Evolutionary conservation across 2,888 invertebrate species (phyloP).

Genomic region (Vesta saturnalis): DNA sequence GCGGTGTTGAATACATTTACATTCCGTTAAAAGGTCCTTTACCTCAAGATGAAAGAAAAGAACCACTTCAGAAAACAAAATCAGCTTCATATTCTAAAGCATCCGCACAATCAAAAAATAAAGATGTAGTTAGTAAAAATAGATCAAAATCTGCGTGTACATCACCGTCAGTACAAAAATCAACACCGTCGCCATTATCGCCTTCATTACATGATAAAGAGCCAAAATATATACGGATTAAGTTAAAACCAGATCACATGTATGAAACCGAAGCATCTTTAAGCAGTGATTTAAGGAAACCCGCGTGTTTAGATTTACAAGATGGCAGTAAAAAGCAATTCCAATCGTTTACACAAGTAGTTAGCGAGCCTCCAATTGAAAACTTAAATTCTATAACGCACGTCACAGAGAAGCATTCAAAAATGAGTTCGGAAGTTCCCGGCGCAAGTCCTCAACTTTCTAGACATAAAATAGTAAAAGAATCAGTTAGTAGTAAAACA

Average conservation of each 20-base stretch:
- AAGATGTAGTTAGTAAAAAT: slow-evolving; percentile 34
- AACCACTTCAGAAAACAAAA: slow-evolving; percentile 30
- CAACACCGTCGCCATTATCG: slow-evolving; percentile 26
- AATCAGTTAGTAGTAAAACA: slow-evolving; percentile 57
- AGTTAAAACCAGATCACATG: slow-evolving; percentile 78
- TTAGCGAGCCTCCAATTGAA: slow-evolving; percentile 47
- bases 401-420: slow-evolving; percentile 38
- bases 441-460: slow-evolving; percentile 64
- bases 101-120: slow-evolving; percentile 21
- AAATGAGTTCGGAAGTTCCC: slow-evolving; percentile 53
- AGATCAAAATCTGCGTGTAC: slow-evolving; percentile 47
- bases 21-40: slow-evolving; percentile 63
- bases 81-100: slow-evolving; percentile 24
- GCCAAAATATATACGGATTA: slow-evolving; percentile 72
- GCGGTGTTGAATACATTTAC: slow-evolving; percentile 62
- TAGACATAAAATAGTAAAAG: slow-evolving; percentile 52
- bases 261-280: slow-evolving; percentile 66
- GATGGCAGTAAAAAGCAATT: slow-evolving; percentile 56
- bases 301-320: slow-evolving; percentile 68
- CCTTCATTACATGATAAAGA: slow-evolving; percentile 47
- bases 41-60: slow-evolving; percentile 46
- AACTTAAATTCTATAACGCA: slow-evolving; percentile 38
- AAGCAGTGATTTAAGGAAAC: slow-evolving; percentile 65
- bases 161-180: slow-evolving; percentile 34
- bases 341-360: slow-evolving; percentile 61